Percentiles rank a stretch among this genome's conserved stretches.
Conservation (phyloP, 2,113 vertebrate genomes). For the Anguilla japonica region DNA sequence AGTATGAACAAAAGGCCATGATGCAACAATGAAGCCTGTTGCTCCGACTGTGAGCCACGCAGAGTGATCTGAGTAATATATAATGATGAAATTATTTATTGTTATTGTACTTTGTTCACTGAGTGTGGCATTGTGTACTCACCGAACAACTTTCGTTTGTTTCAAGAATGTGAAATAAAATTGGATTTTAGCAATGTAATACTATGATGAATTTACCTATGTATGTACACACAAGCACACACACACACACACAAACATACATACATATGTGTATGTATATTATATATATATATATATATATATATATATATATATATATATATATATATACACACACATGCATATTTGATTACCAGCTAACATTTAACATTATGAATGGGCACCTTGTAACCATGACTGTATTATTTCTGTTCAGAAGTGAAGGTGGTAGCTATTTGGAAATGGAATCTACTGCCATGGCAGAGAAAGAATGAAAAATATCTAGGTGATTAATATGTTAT, state of each 20-base stretch:
- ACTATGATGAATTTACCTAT: no score
- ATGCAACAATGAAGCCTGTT: constrained; percentile 47
- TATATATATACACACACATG: no score
- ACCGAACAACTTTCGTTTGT: background rate
- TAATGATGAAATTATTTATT: background rate
- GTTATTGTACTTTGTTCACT: background rate
- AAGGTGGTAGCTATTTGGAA: background rate
- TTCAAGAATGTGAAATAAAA: background rate
- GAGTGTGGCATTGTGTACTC: background rate
- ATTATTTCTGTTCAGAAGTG: background rate
- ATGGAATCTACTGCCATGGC: background rate
- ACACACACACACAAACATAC: no score
- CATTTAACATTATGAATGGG: background rate
- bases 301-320: no score
- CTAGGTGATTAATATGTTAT: background rate
- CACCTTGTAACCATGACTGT: background rate
- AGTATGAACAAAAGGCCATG: constrained; percentile 35
- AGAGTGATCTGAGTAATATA: background rate
- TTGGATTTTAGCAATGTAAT: background rate
- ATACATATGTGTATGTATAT: no score
- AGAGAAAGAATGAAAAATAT: background rate
- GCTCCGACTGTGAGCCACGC: constrained; percentile 24
- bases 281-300: no score
- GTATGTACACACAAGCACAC: no score
- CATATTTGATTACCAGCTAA: no score